These are phyloP conservation scores for Geopemphigus sp. DNA, from an alignment of 1,140 invertebrate species.

Conservation along the genomic window DNA sequence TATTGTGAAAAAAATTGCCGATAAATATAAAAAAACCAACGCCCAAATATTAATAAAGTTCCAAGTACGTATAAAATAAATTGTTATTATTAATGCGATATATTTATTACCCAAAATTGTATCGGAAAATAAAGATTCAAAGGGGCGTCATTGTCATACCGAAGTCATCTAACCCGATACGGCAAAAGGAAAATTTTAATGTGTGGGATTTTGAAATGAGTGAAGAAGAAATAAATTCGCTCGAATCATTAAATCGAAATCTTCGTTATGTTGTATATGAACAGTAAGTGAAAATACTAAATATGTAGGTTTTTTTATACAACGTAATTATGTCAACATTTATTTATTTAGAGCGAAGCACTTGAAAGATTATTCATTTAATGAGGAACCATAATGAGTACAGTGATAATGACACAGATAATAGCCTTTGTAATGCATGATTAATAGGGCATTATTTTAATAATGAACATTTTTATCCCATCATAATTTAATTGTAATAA, in stretches of 20 bases:
- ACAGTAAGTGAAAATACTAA: constrained; percentile 52
- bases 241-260: constrained; percentile 56
- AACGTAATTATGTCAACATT: not conserved
- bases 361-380: constrained; percentile 54
- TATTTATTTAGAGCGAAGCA: constrained; percentile 50
- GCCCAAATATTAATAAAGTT: constrained; percentile 72
- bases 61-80: constrained; percentile 55
- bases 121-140: constrained; percentile 55
- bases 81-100: not conserved
- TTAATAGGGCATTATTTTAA: no score
- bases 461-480: no score
- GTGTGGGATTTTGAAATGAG: constrained; percentile 70
- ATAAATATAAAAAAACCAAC: constrained; percentile 67
- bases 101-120: not conserved
- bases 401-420: not conserved
- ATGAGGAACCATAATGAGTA: constrained; percentile 50
- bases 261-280: constrained; percentile 53
- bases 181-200: constrained; percentile 70
- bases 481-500: no score
- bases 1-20: constrained; percentile 64
- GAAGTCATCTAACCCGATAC: constrained; percentile 66
- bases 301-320: not conserved
- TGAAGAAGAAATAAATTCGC: constrained; percentile 58
- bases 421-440: not conserved
- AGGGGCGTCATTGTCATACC: constrained; percentile 62